These are phyloP conservation scores for Serranochromis macrocephalus DNA, from an alignment of 2,113 vertebrate species.

Conservation along the genomic window DNA sequence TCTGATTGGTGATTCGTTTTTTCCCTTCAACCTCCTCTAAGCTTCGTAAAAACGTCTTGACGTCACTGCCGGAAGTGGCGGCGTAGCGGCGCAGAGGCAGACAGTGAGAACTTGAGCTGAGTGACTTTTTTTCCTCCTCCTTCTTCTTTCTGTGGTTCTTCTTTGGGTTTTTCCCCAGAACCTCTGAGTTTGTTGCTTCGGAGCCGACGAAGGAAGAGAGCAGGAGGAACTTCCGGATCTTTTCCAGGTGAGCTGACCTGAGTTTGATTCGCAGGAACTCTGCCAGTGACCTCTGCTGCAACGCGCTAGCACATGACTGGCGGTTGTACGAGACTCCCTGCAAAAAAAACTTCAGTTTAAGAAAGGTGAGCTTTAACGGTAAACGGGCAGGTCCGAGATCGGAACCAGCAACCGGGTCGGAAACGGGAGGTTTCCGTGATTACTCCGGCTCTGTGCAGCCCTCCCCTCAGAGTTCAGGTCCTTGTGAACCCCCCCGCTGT, in stretches of 20 bases:
- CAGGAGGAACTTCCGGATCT: background rate
- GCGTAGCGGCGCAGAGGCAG: background rate
- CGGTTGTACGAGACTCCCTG: background rate
- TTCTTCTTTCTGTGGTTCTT: background rate
- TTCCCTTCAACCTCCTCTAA: background rate
- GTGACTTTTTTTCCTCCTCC: background rate
- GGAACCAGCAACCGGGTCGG: background rate
- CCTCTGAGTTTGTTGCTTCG: background rate
- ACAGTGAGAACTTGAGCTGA: background rate
- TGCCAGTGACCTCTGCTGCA: slow-evolving; percentile 30
- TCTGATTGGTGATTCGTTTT: background rate
- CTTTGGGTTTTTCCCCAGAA: accelerated
- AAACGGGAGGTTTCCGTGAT: background rate
- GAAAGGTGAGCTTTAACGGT: background rate
- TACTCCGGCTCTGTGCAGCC: accelerated
- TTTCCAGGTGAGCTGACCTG: background rate
- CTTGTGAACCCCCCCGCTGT: background rate
- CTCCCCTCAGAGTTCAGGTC: background rate
- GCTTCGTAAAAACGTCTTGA: background rate
- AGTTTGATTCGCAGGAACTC: background rate
- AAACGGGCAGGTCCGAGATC: background rate
- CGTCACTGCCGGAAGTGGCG: background rate
- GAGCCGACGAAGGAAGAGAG: background rate
- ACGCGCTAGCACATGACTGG: background rate
- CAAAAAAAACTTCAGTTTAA: background rate